These are phyloP conservation scores for Furcula furcula DNA, from an alignment of 2,888 invertebrate genomes.

Conservation along the genomic window DNA sequence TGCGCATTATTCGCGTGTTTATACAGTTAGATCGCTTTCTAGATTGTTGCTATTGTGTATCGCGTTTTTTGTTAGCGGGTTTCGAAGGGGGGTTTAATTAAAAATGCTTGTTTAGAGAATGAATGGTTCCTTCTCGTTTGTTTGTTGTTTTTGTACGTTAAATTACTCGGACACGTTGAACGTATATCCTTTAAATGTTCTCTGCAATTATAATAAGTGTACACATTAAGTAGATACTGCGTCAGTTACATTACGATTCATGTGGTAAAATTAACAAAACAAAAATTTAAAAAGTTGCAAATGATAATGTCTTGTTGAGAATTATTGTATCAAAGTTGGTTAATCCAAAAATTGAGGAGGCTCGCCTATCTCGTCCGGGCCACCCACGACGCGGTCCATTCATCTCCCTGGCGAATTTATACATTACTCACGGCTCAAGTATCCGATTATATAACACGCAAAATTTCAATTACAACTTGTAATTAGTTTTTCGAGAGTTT, in stretches of 20 bases:
- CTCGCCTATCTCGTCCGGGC: slow-evolving; percentile 54
- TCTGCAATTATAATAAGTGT: too few relatives aligned
- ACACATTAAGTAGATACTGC: too few relatives aligned
- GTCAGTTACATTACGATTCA: slow-evolving; percentile 11
- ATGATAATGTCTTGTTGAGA: slow-evolving; percentile 47
- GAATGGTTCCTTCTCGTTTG: slow-evolving; percentile 47
- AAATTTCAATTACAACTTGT: slow-evolving; percentile 83
- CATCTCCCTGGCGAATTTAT: slow-evolving; percentile 78
- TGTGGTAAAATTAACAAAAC: too few relatives aligned
- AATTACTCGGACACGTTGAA: too few relatives aligned
- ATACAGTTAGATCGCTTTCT: slow-evolving; percentile 80
- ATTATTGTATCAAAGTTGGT: slow-evolving; percentile 63
- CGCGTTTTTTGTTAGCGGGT: slow-evolving; percentile 66
- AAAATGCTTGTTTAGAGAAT: slow-evolving; percentile 65
- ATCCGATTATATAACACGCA: slow-evolving; percentile 83
- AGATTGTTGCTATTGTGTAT: slow-evolving; percentile 79
- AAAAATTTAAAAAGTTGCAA: slow-evolving; percentile 36
- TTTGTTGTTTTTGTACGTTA: slow-evolving; percentile 17
- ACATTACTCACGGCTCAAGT: slow-evolving; percentile 82
- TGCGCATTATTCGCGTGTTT: slow-evolving; percentile 79
- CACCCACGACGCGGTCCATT: slow-evolving; percentile 64
- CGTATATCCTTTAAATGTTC: too few relatives aligned
- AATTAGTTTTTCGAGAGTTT: slow-evolving; percentile 83
- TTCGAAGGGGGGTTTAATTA: slow-evolving; percentile 76
- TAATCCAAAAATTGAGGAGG: slow-evolving; percentile 63